phyloP scores from a whole-genome alignment of 2,888 invertebrate species.

The Electrophaes corylata region DNA sequence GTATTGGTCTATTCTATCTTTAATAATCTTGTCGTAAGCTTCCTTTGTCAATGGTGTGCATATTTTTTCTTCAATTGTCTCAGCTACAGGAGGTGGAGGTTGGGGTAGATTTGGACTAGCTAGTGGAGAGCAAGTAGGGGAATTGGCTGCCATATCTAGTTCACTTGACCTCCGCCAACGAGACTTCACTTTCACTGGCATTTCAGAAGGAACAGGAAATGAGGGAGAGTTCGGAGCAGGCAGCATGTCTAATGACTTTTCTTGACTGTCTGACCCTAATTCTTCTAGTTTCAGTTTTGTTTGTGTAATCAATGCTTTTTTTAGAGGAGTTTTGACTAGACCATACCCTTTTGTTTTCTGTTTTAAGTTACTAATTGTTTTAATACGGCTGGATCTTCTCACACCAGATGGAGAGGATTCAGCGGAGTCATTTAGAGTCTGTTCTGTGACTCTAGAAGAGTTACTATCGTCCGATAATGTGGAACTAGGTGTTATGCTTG shows the following conservation, averaged over 20 bases:
- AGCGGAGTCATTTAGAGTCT: constrained; percentile 72
- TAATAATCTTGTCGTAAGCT: constrained; percentile 78
- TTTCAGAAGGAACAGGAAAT: constrained; percentile 79
- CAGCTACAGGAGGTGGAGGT: constrained; percentile 55
- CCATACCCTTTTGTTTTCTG: constrained; percentile 87
- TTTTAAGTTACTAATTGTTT: constrained; percentile 88
- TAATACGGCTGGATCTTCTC: constrained; percentile 89
- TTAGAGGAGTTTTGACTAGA: constrained; percentile 83
- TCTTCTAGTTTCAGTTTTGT: constrained; percentile 84
- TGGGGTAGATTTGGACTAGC: constrained; percentile 69
- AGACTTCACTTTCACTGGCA: constrained; percentile 92
- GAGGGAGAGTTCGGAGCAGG: constrained; percentile 68
- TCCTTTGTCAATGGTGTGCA: constrained; percentile 64
- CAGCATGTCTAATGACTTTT: constrained; percentile 58
- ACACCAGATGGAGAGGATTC: constrained; percentile 84
- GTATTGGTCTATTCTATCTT: constrained; percentile 88
- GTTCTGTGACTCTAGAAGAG: constrained; percentile 69
- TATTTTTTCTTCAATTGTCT: constrained; percentile 57
- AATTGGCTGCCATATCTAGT: constrained; percentile 85
- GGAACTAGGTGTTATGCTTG: constrained; percentile 75
- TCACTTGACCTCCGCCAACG: constrained; percentile 91
- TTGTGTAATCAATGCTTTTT: constrained; percentile 76
- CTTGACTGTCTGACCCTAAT: constrained; percentile 83
- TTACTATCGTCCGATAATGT: constrained; percentile 78
- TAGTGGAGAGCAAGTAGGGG: constrained; percentile 70